Evolutionary conservation across 2,113 vertebrate genomes (phyloP).

Genomic region (Aptenodytes forsteri): DNA sequence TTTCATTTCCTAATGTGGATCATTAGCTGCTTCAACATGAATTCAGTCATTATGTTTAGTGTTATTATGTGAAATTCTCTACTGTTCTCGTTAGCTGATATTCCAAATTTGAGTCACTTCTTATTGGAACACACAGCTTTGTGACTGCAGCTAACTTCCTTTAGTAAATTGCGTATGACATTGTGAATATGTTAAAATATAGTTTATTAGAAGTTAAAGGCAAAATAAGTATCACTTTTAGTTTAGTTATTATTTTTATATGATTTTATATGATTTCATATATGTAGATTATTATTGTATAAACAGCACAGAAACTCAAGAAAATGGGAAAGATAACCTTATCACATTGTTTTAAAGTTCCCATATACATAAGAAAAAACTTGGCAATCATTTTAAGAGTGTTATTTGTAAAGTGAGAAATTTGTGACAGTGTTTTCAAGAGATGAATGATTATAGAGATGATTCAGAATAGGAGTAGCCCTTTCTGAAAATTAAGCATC

Average conservation of each 20-base stretch:
- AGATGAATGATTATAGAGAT: neutral
- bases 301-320: neutral
- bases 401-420: neutral
- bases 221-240: neutral
- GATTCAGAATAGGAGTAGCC: neutral
- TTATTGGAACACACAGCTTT: neutral
- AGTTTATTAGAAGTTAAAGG: neutral
- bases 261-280: neutral
- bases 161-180: neutral
- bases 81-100: neutral
- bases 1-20: neutral
- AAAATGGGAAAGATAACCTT: neutral
- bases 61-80: neutral
- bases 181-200: neutral
- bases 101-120: neutral
- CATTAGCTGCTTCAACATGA: neutral
- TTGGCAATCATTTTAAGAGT: neutral
- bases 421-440: neutral
- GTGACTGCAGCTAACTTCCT: neutral
- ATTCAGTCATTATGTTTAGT: neutral
- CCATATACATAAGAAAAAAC: neutral
- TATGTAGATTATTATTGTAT: neutral
- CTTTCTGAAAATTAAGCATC: neutral
- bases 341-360: neutral
- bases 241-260: neutral